Evolutionary conservation across 1,140 invertebrate genomes (phyloP), one percentile per base, ranked within the genome.

Genomic region (Heliconius congener): DNA sequence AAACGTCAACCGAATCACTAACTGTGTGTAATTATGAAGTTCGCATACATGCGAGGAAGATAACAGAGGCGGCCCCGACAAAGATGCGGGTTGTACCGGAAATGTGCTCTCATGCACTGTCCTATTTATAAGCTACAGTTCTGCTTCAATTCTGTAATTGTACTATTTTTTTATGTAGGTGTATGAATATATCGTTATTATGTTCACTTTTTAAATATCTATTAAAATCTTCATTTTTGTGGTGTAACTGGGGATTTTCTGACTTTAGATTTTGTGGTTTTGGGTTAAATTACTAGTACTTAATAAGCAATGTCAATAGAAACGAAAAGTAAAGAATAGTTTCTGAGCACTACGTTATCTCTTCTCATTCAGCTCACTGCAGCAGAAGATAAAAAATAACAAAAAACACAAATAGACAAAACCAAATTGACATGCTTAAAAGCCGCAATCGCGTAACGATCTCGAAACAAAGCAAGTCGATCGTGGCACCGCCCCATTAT

Each of bases 101-200:
- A 89, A 88, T 87, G 85, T 87, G 87, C 87, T 88, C 87, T 86
- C 87, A 86, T 88, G 85, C 85, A 87, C 81, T 90, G 89, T 83
- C 90, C 91, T 92, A 92, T 93, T 92, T 91, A 91, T 92, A 88
- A 84, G 82, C 76, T 82, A 78, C 82, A 85, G 88, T 82, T 85
- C 83, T 74, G 78, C 77, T 81, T 83, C 78, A 79, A 57, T 74
- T 73, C 74, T 76, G 66, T 60, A 66, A 66, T 66, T 30, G 30
- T 16, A 16, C 60, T 30, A 66, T 66, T 66, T 30, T 66, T 66
- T 30, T 0, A 66, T 30, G 30, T 16, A 30, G 30, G 30, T 30
- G 13, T 11, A 66, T 30, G 60, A 16, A 66, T 66, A 27, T 13
- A 30, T 30, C 30, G 30, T 30, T 6, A 9, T 30, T 66, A 23